Percentiles rank a stretch among this genome's conserved stretches.
Evolutionary conservation across 1,140 invertebrate genomes (phyloP).

Genomic region (Euura saliciscinereae): DNA sequence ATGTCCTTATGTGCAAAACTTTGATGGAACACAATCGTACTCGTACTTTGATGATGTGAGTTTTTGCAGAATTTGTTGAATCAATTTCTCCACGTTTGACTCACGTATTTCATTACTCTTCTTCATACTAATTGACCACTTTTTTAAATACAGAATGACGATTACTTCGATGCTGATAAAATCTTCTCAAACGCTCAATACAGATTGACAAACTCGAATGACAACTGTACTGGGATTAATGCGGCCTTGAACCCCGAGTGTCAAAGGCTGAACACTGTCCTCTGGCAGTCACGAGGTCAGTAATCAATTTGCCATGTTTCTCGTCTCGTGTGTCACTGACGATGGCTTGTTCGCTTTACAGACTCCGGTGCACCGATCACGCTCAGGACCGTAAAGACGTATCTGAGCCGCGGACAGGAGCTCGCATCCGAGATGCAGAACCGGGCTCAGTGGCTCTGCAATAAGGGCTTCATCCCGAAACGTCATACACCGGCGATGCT

Average conservation of each 20-base stretch:
- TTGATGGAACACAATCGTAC: too few relatives aligned
- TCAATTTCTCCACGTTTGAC: too few relatives aligned
- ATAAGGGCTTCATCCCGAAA: constrained; percentile 17
- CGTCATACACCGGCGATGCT: constrained; percentile 26
- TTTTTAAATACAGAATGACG: too few relatives aligned
- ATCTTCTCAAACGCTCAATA: neutral
- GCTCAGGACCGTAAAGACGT: constrained; percentile 13
- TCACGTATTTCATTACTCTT: too few relatives aligned
- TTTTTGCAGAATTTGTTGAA: too few relatives aligned
- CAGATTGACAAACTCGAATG: constrained; percentile 22
- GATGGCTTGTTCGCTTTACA: neutral
- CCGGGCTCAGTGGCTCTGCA: constrained; percentile 16
- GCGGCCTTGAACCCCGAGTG: constrained; percentile 15
- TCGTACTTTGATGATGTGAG: too few relatives aligned
- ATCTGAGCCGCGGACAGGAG: constrained; percentile 26
- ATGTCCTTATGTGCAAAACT: too few relatives aligned
- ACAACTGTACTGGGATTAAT: constrained; percentile 18
- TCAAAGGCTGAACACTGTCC: constrained; percentile 13
- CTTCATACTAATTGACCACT: too few relatives aligned
- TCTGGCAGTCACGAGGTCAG: constrained; percentile 14
- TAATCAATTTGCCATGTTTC: neutral
- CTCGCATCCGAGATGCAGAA: constrained; percentile 27
- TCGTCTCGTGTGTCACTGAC: neutral
- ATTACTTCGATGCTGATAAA: too few relatives aligned
- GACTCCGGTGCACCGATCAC: constrained; percentile 22